Percentiles rank a stretch among this genome's conserved stretches.
phyloP scores from a whole-genome alignment of 2,113 vertebrate genomes.

The Ochotona princeps region DNA sequence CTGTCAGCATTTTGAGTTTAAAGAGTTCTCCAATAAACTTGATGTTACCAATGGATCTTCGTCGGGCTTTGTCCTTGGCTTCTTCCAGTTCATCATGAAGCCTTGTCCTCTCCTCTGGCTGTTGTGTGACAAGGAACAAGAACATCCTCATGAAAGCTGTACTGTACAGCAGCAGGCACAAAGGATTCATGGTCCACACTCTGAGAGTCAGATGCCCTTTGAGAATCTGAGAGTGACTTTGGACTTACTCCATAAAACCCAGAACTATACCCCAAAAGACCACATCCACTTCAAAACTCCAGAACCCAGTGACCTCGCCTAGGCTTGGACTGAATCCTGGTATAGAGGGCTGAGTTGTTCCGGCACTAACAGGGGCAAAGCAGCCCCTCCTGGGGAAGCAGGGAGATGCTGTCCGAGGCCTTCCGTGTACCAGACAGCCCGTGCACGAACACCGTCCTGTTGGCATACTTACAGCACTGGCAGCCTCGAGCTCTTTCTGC shows the following conservation, averaged over 20 bases:
- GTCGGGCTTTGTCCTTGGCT: slow-evolving; percentile 95
- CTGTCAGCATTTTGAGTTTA: slow-evolving; percentile 98
- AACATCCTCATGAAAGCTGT: not conserved
- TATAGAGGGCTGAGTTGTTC: not conserved
- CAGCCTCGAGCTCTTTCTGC: slow-evolving; percentile 96
- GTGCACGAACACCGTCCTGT: not conserved
- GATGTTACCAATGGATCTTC: slow-evolving; percentile 98
- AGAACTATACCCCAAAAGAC: not conserved
- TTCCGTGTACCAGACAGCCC: not conserved
- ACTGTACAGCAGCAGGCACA: not conserved
- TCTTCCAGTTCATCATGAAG: slow-evolving; percentile 96
- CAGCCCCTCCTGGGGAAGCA: not conserved
- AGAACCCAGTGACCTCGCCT: not conserved
- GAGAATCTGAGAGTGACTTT: not conserved
- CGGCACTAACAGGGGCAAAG: not conserved
- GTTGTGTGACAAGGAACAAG: not conserved
- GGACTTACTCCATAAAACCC: not conserved
- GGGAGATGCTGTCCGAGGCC: not conserved
- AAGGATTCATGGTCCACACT: not conserved
- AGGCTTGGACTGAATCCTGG: not conserved
- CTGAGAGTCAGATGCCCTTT: not conserved
- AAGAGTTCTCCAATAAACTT: slow-evolving; percentile 99
- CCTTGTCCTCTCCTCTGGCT: slow-evolving; percentile 93
- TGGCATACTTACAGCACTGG: slow-evolving; percentile 89
- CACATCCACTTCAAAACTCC: not conserved